Evolutionary conservation across 2,888 invertebrate species (phyloP), one percentile per base, ranked within the genome.

Genomic region (Psococerastis gibbosa): DNA sequence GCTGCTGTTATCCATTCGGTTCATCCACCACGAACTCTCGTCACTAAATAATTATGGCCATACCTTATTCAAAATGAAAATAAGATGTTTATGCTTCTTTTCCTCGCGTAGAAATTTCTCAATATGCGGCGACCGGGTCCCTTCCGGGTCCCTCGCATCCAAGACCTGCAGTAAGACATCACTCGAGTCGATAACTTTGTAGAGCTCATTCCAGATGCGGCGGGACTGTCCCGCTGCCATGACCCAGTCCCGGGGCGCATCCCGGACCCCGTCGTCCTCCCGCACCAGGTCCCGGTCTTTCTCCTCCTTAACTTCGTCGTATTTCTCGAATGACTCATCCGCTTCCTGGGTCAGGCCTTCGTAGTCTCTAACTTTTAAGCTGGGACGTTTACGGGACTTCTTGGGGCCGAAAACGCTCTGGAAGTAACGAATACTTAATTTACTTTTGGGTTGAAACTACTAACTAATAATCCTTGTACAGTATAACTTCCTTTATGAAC

Each of bases 161-260:
- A 99, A 66, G 3, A 98, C 83, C 66, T 97, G 92, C 22, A 98
- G 64, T 13, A 99, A 64, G 3, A 99, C 94, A 70, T 99, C 98
- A 0, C 97, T 92, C 2, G 97, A 94, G 62, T 99, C 98, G 44
- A 99, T 78, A 22, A 97, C 98, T 71, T 99, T 99, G 60, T 97
- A 94, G 35, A 99, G 62, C 60, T 99, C 98, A 66, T 91, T 94
- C 98, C 98, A 99, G 55, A 99, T 94, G 52, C 98, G 73, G 63
- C 75, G 88, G 53, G 95, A 97, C 63, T 92, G 91, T 1, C 98
- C 94, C 20, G 94, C 92, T 43, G 75, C 79, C 74, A 94, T 91
- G 2, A 94, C 78, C 82, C 91, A 89, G 60, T 97, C 97, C 49
- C 85, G 73, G 38, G 81, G 78, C 15, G 82, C 75, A 52, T 80